A percentile compares a stretch with the other conserved stretches of the same genome.
Conservation (phyloP, 2,113 vertebrate genomes). For the Motacilla alba region DNA sequence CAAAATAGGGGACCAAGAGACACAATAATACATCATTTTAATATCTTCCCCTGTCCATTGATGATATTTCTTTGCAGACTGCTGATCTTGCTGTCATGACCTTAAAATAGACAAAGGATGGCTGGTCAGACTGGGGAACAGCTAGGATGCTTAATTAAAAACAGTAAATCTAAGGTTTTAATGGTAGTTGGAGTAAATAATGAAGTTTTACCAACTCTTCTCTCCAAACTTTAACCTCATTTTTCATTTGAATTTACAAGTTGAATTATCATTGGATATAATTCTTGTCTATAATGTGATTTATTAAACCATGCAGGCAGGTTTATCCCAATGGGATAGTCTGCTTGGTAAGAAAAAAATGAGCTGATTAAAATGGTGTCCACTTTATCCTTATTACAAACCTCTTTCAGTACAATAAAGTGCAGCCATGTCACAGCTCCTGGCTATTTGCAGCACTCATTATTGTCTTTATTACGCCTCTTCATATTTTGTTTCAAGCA, state of each 20-base stretch:
- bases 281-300: constrained; percentile 39
- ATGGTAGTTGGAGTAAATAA: constrained; percentile 42
- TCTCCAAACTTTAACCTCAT: constrained; percentile 24
- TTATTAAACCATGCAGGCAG: constrained; percentile 34
- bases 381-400: constrained; percentile 41
- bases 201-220: constrained; percentile 32
- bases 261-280: constrained; percentile 27
- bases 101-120: background rate
- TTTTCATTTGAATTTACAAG: constrained; percentile 58
- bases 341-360: constrained; percentile 23
- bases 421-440: background rate
- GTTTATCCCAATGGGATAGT: constrained; percentile 23
- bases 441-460: constrained; percentile 8
- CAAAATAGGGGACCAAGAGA: background rate
- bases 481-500: constrained; percentile 2
- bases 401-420: constrained; percentile 3
- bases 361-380: constrained; percentile 22
- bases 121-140: background rate
- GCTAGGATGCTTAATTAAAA: constrained; percentile 69
- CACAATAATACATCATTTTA: background rate
- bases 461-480: background rate
- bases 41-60: background rate
- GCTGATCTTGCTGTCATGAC: constrained; percentile 27
- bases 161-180: constrained; percentile 62
- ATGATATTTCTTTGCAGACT: background rate